Evolutionary conservation across 1,140 invertebrate genomes (phyloP), one percentile per base, ranked within the genome.

Genomic region (Bombus sylvicola): DNA sequence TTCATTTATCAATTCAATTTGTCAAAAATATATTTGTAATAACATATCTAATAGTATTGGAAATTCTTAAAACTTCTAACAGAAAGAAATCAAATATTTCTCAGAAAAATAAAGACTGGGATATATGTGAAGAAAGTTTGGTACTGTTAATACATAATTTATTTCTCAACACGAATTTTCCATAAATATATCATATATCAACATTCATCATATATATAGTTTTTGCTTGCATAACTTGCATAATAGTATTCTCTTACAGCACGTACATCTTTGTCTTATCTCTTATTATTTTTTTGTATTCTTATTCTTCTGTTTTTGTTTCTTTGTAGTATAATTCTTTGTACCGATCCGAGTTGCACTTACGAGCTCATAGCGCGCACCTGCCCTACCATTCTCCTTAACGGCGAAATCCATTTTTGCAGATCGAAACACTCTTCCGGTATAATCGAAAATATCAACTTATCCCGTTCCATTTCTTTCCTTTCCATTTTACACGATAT

Each of bases 161-260:
- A 94, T 94, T 93, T 90, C 77, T 90, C 91, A 94, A 94, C 93
- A 94, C 91, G 87, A 88, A 94, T 92, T 91, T 92, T 93, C 92
- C 92, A 93, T 93, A 94, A 94, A 93, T 94, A 93, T 93, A 93
- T 93, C 81, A 90, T 92, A 92, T 94, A 92, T 93, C 87, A 90
- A 92, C 93, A 93, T 90, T 91, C 77, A 92, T 92, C 81, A 91
- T 89, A 89, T 90, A 92, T 90, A 91, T 92, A 79, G 83, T 80
- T 89, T 85, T 85, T 91, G 72, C 68, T 69, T 88, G 85, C 88
- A 62, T 90, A 66, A 66, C 64, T 66, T 66, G 64, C 64, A 88
- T 90, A 89, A 83, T 89, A 89, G 88, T 90, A 87, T 91, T 57
- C 62, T 85, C 83, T 89, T 86, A 85, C 69, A 88, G 73, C 80